A percentile compares a stretch with the other conserved stretches of the same genome.
These are phyloP conservation scores for Agrochola lychnidis DNA, from an alignment of 2,888 invertebrate species.

Conservation along the genomic window DNA sequence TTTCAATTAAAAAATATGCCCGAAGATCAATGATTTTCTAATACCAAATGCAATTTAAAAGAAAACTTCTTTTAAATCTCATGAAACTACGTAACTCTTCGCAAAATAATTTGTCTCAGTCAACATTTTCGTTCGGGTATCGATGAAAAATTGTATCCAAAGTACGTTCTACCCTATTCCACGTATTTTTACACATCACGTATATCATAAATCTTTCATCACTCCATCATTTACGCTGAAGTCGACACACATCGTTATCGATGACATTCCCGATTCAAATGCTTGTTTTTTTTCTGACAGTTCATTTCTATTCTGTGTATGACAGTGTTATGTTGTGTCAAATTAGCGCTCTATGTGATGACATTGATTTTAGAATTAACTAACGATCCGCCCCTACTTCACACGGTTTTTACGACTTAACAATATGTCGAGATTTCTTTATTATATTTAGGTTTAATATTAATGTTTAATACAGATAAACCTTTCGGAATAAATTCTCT, in stretches of 20 bases:
- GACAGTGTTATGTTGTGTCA: slow-evolving; percentile 21
- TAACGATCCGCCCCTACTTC: too few species aligned
- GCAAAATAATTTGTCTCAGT: background rate
- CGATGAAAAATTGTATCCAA: background rate
- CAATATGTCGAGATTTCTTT: too few species aligned
- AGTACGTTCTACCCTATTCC: slow-evolving; percentile 3
- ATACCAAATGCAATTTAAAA: too few species aligned
- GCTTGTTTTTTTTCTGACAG: slow-evolving; percentile 30
- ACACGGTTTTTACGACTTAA: too few species aligned
- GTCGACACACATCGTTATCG: slow-evolving; percentile 39
- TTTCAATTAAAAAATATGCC: too few species aligned
- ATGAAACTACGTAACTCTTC: background rate
- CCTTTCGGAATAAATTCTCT: too few species aligned
- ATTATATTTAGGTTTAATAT: too few species aligned
- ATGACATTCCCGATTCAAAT: slow-evolving; percentile 47
- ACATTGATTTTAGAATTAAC: slow-evolving; percentile 2
- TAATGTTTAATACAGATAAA: too few species aligned
- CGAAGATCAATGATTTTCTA: too few species aligned
- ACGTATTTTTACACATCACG: background rate
- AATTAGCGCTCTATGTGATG: background rate
- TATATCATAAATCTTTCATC: slow-evolving; percentile 47
- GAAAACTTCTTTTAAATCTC: background rate
- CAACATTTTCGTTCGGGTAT: background rate
- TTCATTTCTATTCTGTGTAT: background rate
- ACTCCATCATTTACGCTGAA: slow-evolving; percentile 34